A percentile compares a stretch with the other conserved stretches of the same genome.
phyloP scores from a whole-genome alignment of 2,888 invertebrate species.

The Abrostola triplasia region DNA sequence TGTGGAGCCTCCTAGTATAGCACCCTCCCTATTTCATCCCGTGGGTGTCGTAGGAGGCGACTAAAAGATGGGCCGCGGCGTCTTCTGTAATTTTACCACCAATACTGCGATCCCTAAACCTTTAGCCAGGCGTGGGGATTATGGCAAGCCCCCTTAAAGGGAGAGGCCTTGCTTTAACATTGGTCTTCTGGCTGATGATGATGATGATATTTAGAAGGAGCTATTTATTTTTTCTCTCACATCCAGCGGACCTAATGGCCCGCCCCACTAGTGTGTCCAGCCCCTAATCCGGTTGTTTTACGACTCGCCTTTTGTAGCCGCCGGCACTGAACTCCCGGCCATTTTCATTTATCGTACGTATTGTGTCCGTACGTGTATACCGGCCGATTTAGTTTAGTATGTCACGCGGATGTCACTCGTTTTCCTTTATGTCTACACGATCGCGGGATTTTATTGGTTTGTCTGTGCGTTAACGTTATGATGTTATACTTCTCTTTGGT shows the following conservation, averaged over 20 bases:
- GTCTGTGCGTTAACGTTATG: conserved; percentile 2
- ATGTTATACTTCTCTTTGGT: neutral
- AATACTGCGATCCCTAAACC: no score
- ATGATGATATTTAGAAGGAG: no score
- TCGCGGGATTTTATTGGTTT: conserved; percentile 24
- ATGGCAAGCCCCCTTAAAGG: no score
- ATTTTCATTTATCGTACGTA: conserved; percentile 80
- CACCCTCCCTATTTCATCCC: no score
- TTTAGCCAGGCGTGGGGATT: no score
- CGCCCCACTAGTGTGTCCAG: conserved; percentile 66
- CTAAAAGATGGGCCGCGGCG: no score
- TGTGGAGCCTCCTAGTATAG: no score
- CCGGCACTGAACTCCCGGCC: conserved; percentile 73
- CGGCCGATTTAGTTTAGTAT: conserved; percentile 65
- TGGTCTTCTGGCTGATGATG: no score
- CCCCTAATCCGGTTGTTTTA: conserved; percentile 84
- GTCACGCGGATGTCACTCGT: conserved; percentile 47
- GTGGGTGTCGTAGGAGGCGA: no score
- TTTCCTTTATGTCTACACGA: conserved; percentile 29
- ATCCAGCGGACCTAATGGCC: conserved; percentile 54
- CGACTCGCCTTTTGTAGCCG: conserved; percentile 77
- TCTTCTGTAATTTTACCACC: no score
- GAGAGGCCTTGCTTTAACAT: no score
- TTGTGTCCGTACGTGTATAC: conserved; percentile 67
- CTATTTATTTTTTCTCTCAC: neutral